phyloP scores from a whole-genome alignment of 2,888 invertebrate species.

The Junonia oenone region DNA sequence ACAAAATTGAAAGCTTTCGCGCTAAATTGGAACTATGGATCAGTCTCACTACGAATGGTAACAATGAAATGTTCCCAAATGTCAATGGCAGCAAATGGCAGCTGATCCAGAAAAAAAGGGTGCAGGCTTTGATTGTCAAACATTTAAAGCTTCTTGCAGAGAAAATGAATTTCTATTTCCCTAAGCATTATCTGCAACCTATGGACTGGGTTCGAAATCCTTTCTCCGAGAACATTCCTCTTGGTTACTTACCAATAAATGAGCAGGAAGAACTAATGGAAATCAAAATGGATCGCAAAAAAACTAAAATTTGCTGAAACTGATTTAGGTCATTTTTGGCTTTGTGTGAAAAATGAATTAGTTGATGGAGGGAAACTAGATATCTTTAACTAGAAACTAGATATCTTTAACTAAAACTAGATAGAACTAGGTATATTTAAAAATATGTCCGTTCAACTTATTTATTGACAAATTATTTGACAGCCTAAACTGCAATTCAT shows the following conservation, averaged over 20 bases:
- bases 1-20: conserved; percentile 17
- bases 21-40: conserved; percentile 28
- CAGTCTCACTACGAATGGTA: conserved; percentile 28
- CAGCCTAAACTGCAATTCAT: neutral
- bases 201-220: neutral
- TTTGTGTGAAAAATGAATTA: no score
- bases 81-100: no score
- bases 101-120: conserved; percentile 25
- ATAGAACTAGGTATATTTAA: no score
- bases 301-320: no score
- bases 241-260: neutral
- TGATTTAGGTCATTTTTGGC: no score
- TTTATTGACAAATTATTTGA: conserved; percentile 24
- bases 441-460: conserved; percentile 5
- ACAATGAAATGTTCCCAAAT: conserved; percentile 31
- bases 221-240: neutral
- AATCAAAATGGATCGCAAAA: no score
- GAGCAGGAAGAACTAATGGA: neutral
- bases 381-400: no score
- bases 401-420: no score
- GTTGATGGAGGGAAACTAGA: no score
- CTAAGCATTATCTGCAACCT: neutral
- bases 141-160: neutral
- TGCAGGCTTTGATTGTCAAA: neutral
- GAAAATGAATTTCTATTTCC: neutral